Percentiles rank a stretch among this genome's conserved stretches.
Conservation (phyloP, 2,113 vertebrate species). For the Sisor rabdophorus region DNA sequence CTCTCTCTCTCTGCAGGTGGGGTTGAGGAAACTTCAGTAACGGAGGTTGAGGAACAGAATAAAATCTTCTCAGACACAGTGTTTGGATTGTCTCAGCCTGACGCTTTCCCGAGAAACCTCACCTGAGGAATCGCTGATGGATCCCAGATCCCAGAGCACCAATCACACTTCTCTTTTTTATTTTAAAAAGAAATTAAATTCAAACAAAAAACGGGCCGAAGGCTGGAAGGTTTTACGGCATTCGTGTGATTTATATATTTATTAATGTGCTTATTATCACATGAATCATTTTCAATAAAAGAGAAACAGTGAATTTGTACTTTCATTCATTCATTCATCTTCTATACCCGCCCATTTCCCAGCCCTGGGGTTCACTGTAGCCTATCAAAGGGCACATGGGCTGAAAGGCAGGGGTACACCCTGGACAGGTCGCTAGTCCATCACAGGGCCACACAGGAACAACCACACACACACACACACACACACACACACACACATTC, state of each 20-base stretch:
- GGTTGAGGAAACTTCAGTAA: slow-evolving; percentile 35
- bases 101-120: slow-evolving; percentile 57
- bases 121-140: slow-evolving; percentile 21
- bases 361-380: too few species aligned
- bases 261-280: slow-evolving; percentile 15
- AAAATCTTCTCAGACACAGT: slow-evolving; percentile 49
- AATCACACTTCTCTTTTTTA: not conserved
- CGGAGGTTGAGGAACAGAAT: slow-evolving; percentile 51
- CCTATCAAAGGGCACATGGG: too few species aligned
- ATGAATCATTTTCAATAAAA: slow-evolving; percentile 35
- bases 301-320: slow-evolving; percentile 9
- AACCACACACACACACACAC: too few species aligned
- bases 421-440: too few species aligned
- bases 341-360: too few species aligned
- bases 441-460: too few species aligned
- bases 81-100: slow-evolving; percentile 47
- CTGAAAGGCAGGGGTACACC: too few species aligned
- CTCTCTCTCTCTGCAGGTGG: slow-evolving; percentile 54
- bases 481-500: too few species aligned
- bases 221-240: not conserved
- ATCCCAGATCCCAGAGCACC: not conserved
- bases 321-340: too few species aligned
- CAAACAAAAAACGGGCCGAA: not conserved
- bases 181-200: not conserved
- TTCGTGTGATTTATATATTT: slow-evolving; percentile 34